Evolutionary conservation across 2,888 invertebrate species (phyloP).

Genomic region (Cerastis rubricosa): DNA sequence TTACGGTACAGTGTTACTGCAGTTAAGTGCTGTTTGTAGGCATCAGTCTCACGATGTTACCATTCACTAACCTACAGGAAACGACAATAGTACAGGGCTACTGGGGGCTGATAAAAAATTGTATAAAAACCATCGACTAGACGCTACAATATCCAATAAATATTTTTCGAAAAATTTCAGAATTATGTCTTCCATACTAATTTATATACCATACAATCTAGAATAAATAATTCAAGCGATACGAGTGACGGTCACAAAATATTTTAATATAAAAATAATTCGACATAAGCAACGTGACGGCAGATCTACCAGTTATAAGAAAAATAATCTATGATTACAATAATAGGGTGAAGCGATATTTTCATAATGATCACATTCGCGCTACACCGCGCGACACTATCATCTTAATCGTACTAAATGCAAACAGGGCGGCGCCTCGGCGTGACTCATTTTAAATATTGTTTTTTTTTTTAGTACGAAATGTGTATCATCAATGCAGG

Average conservation of each 20-base stretch:
- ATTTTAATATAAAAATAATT: slow-evolving; percentile 77
- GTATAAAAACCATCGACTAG: slow-evolving; percentile 85
- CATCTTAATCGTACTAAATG: slow-evolving; percentile 81
- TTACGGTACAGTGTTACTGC: slow-evolving; percentile 75
- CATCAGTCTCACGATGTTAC: slow-evolving; percentile 78
- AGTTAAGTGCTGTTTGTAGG: slow-evolving; percentile 73
- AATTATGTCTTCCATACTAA: slow-evolving; percentile 72
- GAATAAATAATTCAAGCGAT: slow-evolving; percentile 86
- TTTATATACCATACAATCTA: slow-evolving; percentile 79
- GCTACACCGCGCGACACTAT: slow-evolving; percentile 74
- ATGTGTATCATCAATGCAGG: slow-evolving; percentile 83
- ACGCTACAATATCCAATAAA: slow-evolving; percentile 86
- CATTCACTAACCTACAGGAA: slow-evolving; percentile 74
- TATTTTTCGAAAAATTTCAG: slow-evolving; percentile 76
- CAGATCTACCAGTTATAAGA: slow-evolving; percentile 83
- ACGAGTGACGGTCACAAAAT: slow-evolving; percentile 77
- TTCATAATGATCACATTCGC: slow-evolving; percentile 83
- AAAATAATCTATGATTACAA: slow-evolving; percentile 84
- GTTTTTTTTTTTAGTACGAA: slow-evolving; percentile 80
- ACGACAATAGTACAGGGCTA: slow-evolving; percentile 59
- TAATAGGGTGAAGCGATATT: slow-evolving; percentile 82
- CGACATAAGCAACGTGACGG: slow-evolving; percentile 81
- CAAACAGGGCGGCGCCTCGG: slow-evolving; percentile 75
- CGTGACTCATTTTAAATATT: slow-evolving; percentile 70
- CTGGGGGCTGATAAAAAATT: slow-evolving; percentile 72